Evolutionary conservation across 1,140 invertebrate genomes (phyloP).

Genomic region (Physella acuta): DNA sequence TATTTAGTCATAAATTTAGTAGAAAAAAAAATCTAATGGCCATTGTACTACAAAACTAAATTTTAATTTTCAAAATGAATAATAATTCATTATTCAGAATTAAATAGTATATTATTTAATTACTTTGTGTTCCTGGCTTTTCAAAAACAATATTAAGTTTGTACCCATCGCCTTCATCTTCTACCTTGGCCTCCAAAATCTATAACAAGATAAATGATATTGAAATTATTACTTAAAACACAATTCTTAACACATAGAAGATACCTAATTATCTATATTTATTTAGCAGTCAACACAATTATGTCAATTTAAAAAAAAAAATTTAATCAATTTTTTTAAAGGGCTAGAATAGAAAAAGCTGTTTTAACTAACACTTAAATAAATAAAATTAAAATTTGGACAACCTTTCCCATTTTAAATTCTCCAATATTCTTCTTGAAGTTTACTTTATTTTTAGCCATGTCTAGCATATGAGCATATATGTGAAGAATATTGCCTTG

Average conservation of each 20-base stretch:
- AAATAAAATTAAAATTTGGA: neutral
- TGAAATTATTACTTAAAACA: neutral
- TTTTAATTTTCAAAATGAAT: too few relatives aligned
- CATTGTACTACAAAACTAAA: too few relatives aligned
- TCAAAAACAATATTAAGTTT: slow-evolving; percentile 48
- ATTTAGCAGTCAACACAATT: too few relatives aligned
- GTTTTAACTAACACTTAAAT: neutral
- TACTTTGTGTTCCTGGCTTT: slow-evolving; percentile 51
- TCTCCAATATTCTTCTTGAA: slow-evolving; percentile 54
- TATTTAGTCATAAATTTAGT: too few relatives aligned
- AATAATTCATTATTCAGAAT: too few relatives aligned
- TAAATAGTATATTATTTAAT: too few relatives aligned
- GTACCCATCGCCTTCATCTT: slow-evolving; percentile 53
- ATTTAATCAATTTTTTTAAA: neutral
- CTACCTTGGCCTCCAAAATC: slow-evolving; percentile 54
- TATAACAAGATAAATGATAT: slow-evolving; percentile 29
- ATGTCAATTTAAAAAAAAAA: neutral
- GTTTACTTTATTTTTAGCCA: slow-evolving; percentile 52
- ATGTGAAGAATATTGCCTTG: slow-evolving; percentile 59
- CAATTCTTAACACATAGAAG: too few relatives aligned
- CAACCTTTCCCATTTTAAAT: slow-evolving; percentile 57
- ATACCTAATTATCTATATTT: too few relatives aligned
- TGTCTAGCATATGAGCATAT: slow-evolving; percentile 58
- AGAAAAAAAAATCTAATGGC: too few relatives aligned
- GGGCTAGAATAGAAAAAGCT: neutral